Evolutionary conservation across 2,888 invertebrate genomes (phyloP), one percentile per base, ranked within the genome.

Genomic region (Alsophila aescularia): DNA sequence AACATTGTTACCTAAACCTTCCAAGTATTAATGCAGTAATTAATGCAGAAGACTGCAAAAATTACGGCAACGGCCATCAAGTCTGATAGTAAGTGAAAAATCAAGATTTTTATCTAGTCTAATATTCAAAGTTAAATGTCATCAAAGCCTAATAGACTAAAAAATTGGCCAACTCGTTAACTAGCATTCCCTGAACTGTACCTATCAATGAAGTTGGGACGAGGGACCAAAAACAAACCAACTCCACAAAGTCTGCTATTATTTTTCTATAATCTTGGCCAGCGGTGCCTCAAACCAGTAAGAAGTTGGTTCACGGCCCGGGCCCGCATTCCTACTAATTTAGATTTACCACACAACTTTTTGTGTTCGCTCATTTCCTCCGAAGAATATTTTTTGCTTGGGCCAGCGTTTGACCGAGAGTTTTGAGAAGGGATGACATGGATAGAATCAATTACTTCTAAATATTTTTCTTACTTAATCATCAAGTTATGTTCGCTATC

Each of bases 281-380:
- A 9, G 21, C 24, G 24, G 21, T 44, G 21, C 15, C 35, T 34
- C 5, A 39, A 39, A 39, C 16, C 43, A 21, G 21, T 32, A 32
- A 43, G 32, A 34, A 34, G 12, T 14, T 15, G n/a, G 18, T 21
- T 18, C 24, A 14, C 16, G 14, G 15, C 3, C 27, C 7, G 15
- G 27, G 27, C 12, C 44, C 45, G 36, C 45, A 45, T 45, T 45
- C 45, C 36, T 36, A 34, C 27, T 27, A 45, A 45, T 45, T 45
- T 24, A 24, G 24, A 24, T 24, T 45, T 34, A 35, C 36, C 21
- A 24, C 35, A 36, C 36, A 36, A 15, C 27, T 45, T 45, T 35
- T 45, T 36, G 13, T 40, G 14, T 32, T 48, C 18, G 14, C 12
- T 18, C 27, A 9, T 32, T 48, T 10, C 10, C 16, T 18, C 18